Percentiles rank a stretch among this genome's conserved stretches.
Conservation (phyloP, 2,888 invertebrate genomes). For the Cheilosia vernalis region DNA sequence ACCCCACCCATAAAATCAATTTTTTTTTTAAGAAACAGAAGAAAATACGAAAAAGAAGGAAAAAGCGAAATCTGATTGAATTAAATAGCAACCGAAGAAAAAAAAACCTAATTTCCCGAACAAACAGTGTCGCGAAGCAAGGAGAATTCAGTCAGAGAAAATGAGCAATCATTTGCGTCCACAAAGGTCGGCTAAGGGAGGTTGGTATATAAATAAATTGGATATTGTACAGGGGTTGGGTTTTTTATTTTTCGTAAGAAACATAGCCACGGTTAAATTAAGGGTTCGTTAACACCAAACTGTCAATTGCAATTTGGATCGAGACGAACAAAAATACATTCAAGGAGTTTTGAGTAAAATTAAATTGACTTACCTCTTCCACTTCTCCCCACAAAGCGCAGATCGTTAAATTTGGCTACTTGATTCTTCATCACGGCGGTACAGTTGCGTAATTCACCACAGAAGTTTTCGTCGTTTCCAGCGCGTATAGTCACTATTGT, state of each 20-base stretch:
- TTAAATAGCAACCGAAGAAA: conserved; percentile 67
- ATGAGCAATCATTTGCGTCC: conserved; percentile 74
- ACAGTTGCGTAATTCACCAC: conserved; percentile 96
- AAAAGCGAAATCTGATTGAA: conserved; percentile 73
- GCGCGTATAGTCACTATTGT: conserved; percentile 96
- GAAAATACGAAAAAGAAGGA: conserved; percentile 28
- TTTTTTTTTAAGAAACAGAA: conserved; percentile 38
- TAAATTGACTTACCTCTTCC: conserved; percentile 91
- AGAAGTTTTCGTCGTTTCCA: conserved; percentile 98
- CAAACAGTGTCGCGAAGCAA: conserved; percentile 57
- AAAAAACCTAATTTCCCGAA: conserved; percentile 71
- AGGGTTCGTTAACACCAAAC: conserved; percentile 68
- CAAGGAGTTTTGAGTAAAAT: background rate
- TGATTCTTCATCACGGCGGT: conserved; percentile 98
- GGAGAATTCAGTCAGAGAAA: conserved; percentile 50
- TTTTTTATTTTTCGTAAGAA: conserved; percentile 29
- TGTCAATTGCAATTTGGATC: conserved; percentile 47
- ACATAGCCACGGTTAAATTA: conserved; percentile 59
- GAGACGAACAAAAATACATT: background rate
- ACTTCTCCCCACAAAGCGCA: conserved; percentile 97
- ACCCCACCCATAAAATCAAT: conserved; percentile 53
- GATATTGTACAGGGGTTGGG: conserved; percentile 62
- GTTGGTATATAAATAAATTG: conserved; percentile 55
- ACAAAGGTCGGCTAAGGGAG: conserved; percentile 43
- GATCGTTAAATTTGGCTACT: conserved; percentile 98